Evolutionary conservation across 2,113 vertebrate species (phyloP).

Genomic region (Regulus satrapa): DNA sequence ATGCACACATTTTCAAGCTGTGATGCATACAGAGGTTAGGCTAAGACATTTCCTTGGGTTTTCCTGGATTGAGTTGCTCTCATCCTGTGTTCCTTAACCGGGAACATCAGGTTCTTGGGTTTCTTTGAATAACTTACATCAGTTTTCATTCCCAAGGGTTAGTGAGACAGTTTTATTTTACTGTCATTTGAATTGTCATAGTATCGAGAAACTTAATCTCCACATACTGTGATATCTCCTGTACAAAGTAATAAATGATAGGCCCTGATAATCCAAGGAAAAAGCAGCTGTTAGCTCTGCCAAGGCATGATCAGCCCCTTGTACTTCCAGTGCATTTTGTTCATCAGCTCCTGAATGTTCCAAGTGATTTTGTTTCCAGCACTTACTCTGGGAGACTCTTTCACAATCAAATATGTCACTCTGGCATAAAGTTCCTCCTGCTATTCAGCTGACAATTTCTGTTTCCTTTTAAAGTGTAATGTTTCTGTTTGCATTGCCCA

Average conservation of each 20-base stretch:
- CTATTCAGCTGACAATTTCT: background rate
- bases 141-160: background rate
- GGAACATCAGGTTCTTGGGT: background rate
- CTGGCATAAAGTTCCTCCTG: background rate
- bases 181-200: background rate
- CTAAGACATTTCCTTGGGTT: background rate
- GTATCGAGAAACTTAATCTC: background rate
- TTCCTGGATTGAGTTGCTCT: background rate
- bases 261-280: background rate
- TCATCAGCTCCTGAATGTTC: background rate
- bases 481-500: background rate
- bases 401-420: background rate
- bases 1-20: background rate
- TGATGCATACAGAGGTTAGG: background rate
- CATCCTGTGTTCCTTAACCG: background rate
- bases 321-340: background rate
- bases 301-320: background rate
- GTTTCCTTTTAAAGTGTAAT: background rate
- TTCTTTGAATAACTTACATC: background rate
- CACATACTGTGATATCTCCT: background rate
- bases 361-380: background rate
- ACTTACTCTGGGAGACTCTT: background rate
- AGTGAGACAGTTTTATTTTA: background rate
- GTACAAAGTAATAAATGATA: background rate
- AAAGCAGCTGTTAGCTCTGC: background rate